Base-by-base conservation (phyloP, 2,888 invertebrate genomes). In the Amitus sp. region DNA sequence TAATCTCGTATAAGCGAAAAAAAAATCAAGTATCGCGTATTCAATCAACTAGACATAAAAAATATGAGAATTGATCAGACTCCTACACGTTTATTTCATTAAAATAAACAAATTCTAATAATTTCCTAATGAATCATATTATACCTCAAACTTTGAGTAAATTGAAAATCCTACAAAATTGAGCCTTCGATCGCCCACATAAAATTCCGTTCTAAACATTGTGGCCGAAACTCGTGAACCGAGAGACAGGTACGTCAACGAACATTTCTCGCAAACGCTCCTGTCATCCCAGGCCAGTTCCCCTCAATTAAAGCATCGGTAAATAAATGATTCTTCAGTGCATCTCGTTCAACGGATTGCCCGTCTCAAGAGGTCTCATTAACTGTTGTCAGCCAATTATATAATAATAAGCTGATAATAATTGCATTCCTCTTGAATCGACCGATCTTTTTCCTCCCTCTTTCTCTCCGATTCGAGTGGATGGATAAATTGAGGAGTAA, bases 391-490 rank as follows among this genome's bases (percentile, higher is more conserved):
- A 70, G 73, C 71, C 78, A 80, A 80, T 80, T 80, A 80, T 79
- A 78, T 78, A 79, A 80, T 79, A 79, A 80, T 79, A 79, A 79
- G 79, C 76, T 76, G 75, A 77, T 79, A 80, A 80, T 79, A 80
- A 80, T 80, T 79, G 79, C 79, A 79, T 77, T 74, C 74, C 73
- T 69, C 73, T 70, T 79, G 74, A 75, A 79, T 75, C 73, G 62
- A 71, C 70, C 74, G 73, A 66, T 67, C 70, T 55, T 60, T 48
- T 13, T 18, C 15, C 59, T 46, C 47, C 55, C 47, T 51, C 58
- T 43, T 51, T 50, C 52, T 57, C 62, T 54, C 54, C 47, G 55
- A 55, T 65, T 60, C 62, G 62, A 70, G 70, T 70, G 73, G 70
- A 74, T 72, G 67, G 69, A 74, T 75, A 73, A 75, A 76, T 76